Percentiles rank a stretch among this genome's conserved stretches.
These are phyloP conservation scores for Serranus cabrilla DNA, from an alignment of 2,797 vertebrate genomes.

Conservation along the genomic window DNA sequence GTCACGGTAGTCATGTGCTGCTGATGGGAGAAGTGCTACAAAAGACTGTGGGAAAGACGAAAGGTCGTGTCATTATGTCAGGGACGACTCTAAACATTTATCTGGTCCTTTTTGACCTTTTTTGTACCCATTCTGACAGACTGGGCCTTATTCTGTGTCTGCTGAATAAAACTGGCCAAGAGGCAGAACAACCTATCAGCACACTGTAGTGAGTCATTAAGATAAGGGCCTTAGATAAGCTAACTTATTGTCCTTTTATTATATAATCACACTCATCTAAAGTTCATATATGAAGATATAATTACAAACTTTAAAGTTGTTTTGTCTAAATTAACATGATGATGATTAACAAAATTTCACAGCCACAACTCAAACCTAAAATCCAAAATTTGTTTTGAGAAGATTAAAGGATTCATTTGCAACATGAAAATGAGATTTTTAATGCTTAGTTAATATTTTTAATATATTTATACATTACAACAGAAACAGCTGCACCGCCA, in stretches of 20 bases:
- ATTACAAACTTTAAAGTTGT: neutral
- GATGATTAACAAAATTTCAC: too few relatives aligned
- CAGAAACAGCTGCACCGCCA: too few relatives aligned
- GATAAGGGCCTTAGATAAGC: neutral
- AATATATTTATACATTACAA: too few relatives aligned
- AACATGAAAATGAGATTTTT: too few relatives aligned
- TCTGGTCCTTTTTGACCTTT: slow-evolving; percentile 2
- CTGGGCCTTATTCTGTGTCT: neutral
- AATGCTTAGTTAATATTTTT: too few relatives aligned
- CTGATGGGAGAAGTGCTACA: slow-evolving; percentile 8
- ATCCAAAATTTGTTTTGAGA: neutral
- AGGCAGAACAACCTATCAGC: neutral
- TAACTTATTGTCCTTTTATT: neutral
- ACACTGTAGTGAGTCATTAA: neutral
- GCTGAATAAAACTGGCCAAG: neutral
- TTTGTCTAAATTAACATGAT: neutral
- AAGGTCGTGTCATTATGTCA: slow-evolving; percentile 13
- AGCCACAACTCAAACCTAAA: neutral
- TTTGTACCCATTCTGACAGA: slow-evolving; percentile 5
- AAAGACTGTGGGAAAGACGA: slow-evolving; percentile 23
- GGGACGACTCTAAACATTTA: slow-evolving; percentile 46
- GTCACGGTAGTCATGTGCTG: slow-evolving; percentile 26
- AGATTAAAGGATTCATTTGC: neutral
- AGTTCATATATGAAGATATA: neutral
- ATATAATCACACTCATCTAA: too few relatives aligned